Base-by-base conservation (phyloP, 1,140 invertebrate species). In the Hycleus phaleratus region DNA sequence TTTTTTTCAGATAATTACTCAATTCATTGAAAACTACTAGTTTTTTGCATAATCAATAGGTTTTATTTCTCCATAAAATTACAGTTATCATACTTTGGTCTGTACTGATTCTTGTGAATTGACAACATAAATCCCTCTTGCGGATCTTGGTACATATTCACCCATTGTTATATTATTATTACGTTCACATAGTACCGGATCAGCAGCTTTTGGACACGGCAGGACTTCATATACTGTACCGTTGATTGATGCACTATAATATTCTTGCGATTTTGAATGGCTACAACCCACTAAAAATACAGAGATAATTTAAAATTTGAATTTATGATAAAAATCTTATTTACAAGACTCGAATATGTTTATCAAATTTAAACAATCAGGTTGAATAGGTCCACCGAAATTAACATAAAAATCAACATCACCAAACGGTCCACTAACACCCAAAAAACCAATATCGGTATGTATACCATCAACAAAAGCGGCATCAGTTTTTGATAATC, bases 391-490 rank as follows among this genome's bases (percentile, higher is more conserved):
- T 9, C 75, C 75, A 0, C 89, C 90, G 8, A 84, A 83, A 67
- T 93, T 93, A 0, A 89, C 87, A 68, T 88, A 93, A 73, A 94
- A 94, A 69, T 95, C 91, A 0, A 86, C 87, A 67, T 93, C 86
- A 3, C 86, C 92, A 64, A 87, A 79, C 0, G 88, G 78, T 26
- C 79, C 74, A 0, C 80, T 79, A 54, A 85, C 85, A 0, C 91
- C 90, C 48, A 91, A 32, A 7, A 83, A 70, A 0, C 88, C 88
- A 0, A 86, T 90, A 70, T 94, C 90, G 0, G 91, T 91, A 68
- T 97, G 94, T 54, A 95, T 88, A 5, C 93, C 84, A 71, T 96
- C 94, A 3, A 97, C 93, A 69, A 94, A 93, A 4, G 77, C 66
- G 0, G 93, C 93, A 71, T 95, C 92, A 0, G 77, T 77, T 0